These are phyloP conservation scores for Atethmia centrago DNA, from an alignment of 2,888 invertebrate genomes.

Conservation along the genomic window DNA sequence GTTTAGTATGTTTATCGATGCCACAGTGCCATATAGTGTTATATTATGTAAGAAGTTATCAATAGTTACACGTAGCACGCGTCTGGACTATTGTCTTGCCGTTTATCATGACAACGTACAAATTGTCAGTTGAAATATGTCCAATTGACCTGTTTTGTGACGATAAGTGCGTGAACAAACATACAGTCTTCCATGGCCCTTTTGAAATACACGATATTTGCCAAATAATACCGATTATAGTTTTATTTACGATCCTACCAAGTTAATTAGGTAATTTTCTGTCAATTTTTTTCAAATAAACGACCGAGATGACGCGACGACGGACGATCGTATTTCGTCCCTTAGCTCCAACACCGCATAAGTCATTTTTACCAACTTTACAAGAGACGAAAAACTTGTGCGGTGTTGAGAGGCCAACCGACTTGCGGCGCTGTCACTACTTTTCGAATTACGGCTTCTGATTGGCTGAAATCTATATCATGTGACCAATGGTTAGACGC, in stretches of 20 bases:
- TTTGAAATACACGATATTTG: slow-evolving; percentile 61
- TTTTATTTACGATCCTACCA: slow-evolving; percentile 35
- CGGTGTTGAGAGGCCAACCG: too few species aligned
- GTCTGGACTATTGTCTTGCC: slow-evolving; percentile 60
- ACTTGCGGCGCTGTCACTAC: too few species aligned
- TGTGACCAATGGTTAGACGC: too few species aligned
- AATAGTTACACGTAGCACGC: slow-evolving; percentile 13
- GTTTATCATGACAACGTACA: slow-evolving; percentile 54
- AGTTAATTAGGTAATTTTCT: neutral
- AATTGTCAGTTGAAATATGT: slow-evolving; percentile 36
- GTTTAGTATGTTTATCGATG: slow-evolving; percentile 66
- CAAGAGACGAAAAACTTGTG: too few species aligned
- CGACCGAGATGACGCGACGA: too few species aligned
- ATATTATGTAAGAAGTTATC: slow-evolving; percentile 53
- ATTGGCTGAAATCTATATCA: too few species aligned
- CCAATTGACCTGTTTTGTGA: slow-evolving; percentile 38
- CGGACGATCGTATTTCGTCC: too few species aligned
- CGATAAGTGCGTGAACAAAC: slow-evolving; percentile 23
- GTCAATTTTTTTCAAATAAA: too few species aligned
- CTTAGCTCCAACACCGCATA: too few species aligned
- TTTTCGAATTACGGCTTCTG: too few species aligned
- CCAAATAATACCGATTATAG: slow-evolving; percentile 40
- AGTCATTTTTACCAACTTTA: too few species aligned
- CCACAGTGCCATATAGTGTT: slow-evolving; percentile 77
- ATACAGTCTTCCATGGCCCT: slow-evolving; percentile 39